Base-by-base conservation (phyloP, 2,888 invertebrate genomes). In the Acanthosepion esculentum region DNA sequence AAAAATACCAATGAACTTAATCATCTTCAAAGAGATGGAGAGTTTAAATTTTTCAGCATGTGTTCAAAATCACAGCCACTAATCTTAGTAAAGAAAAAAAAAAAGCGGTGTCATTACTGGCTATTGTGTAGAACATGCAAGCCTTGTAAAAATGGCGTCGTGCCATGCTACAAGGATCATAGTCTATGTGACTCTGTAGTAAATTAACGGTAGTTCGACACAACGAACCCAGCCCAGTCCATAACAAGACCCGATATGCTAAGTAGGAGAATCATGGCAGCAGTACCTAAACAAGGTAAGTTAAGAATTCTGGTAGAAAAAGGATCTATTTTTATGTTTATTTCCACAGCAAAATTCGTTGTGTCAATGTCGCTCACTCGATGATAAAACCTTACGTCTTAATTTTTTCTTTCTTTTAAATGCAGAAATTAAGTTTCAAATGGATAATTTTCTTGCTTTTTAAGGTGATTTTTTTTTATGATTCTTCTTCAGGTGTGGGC, bases 181-280 rank as follows among this genome's bases (percentile, higher is more conserved):
- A 78, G n/a, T 78, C n/a, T 78, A n/a, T n/a, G 78, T 78, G 78
- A 78, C 78, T 59, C 23, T 78, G n/a, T 18, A 12, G n/a, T 78
- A 78, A 78, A 78, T 78, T 78, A n/a, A 78, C 78, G n/a, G 78
- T 4, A 78, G 15, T 10, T 18, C n/a, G 1, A 33, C 4, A 12
- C 78, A n/a, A 78, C n/a, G 15, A 78, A 78, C 78, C 78, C 78
- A n/a, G 78, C 15, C 78, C 15, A 78, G 33, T 78, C 15, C 15
- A 33, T 33, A 78, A n/a, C 78, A 33, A 78, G 78, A 78, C n/a
- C n/a, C n/a, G 78, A 78, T 78, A 78, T 78, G 78, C n/a, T 78
- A n/a, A 78, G n/a, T 78, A 78, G 78, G 78, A 78, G 78, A 15
- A 78, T 78, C 78, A 78, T 78, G 78, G 78, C 78, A 78, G 78